Conservation (phyloP, 2,797 vertebrate genomes). For the Menidia menidia region DNA sequence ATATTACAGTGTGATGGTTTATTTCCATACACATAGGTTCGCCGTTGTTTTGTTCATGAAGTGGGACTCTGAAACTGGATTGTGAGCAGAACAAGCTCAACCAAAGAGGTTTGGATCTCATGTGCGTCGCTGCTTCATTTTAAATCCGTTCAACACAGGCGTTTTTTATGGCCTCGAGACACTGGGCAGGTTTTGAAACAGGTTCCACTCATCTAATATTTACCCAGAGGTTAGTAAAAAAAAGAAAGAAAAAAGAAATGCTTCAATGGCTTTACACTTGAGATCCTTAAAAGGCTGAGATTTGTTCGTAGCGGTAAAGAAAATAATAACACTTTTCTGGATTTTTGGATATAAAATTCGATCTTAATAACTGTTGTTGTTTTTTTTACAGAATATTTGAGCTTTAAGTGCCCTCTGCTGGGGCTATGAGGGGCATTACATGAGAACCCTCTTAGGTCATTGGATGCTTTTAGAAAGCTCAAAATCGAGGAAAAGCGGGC, state of each 20-base stretch:
- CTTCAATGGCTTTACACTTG: background rate
- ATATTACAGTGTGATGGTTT: background rate
- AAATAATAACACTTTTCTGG: constrained; percentile 4
- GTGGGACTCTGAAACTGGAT: background rate
- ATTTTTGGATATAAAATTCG: background rate
- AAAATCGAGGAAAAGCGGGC: constrained; percentile 17
- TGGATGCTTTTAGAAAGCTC: constrained; percentile 4
- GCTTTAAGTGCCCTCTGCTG: constrained; percentile 61
- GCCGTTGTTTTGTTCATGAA: background rate
- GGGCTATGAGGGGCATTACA: background rate
- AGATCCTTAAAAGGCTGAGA: background rate
- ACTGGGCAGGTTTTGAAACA: background rate
- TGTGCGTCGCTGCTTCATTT: background rate
- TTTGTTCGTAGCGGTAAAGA: background rate
- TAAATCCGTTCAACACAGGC: background rate
- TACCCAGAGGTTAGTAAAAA: background rate
- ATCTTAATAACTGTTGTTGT: too few relatives aligned
- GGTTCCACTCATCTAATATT: background rate
- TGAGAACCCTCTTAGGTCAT: background rate
- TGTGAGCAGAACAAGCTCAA: background rate
- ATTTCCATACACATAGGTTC: too few relatives aligned
- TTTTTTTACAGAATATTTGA: constrained; percentile 7
- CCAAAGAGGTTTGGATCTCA: background rate
- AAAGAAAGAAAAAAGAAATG: background rate
- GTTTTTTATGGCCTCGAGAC: constrained; percentile 34